Evolutionary conservation across 1,140 invertebrate species (phyloP).

Genomic region (Nomia melanderi): DNA sequence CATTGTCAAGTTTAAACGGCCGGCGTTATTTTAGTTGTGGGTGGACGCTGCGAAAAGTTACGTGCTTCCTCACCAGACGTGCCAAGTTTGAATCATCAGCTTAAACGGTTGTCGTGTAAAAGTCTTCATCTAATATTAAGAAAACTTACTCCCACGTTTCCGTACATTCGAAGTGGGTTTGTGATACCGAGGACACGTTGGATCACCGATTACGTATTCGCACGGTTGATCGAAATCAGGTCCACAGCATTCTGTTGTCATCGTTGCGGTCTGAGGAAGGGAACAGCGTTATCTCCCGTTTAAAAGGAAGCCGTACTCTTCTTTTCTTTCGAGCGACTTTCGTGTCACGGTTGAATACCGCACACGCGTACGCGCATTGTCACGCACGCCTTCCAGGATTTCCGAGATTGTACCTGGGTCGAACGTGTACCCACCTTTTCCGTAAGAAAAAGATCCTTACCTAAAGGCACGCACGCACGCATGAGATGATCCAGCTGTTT

Average conservation of each 20-base stretch:
- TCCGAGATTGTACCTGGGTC: conserved; percentile 64
- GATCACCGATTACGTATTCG: neutral
- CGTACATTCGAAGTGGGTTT: too few relatives aligned
- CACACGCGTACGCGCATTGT: conserved; percentile 54
- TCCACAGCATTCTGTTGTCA: neutral
- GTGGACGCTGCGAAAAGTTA: too few relatives aligned
- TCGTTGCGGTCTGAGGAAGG: neutral
- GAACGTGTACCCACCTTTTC: conserved; percentile 57
- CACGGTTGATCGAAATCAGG: neutral
- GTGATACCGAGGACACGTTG: too few relatives aligned
- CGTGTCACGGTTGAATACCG: conserved; percentile 38
- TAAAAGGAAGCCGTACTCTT: conserved; percentile 15
- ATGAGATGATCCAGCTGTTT: conserved; percentile 81
- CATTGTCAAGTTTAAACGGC: neutral
- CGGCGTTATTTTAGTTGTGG: conserved; percentile 24
- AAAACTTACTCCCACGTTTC: too few relatives aligned
- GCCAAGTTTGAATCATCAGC: too few relatives aligned
- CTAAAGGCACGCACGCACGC: conserved; percentile 76
- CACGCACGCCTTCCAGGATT: conserved; percentile 59
- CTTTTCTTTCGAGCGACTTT: conserved; percentile 52
- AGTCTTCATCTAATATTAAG: too few relatives aligned
- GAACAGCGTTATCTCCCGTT: conserved; percentile 47
- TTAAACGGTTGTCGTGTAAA: too few relatives aligned
- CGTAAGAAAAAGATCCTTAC: conserved; percentile 77
- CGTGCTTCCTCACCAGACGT: too few relatives aligned